Conservation (phyloP, 2,888 invertebrate genomes). For the Xestoiulus laeticollis region DNA sequence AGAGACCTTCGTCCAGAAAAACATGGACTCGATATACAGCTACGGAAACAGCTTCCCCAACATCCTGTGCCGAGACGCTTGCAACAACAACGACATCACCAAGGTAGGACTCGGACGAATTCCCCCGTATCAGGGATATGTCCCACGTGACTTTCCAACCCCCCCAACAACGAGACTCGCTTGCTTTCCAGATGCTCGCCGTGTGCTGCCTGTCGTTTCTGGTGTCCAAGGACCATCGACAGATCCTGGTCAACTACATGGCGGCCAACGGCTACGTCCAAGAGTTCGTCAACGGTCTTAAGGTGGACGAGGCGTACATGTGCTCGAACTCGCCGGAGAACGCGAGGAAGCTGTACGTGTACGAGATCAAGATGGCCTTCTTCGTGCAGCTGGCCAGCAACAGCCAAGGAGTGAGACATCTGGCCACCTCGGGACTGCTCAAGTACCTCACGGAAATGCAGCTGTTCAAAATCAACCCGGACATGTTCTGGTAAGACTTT, state of each 20-base stretch:
- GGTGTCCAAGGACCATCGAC: slow-evolving; percentile 77
- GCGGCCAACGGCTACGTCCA: slow-evolving; percentile 73
- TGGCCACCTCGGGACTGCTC: neutral
- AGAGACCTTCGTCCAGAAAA: slow-evolving; percentile 61
- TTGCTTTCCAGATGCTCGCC: slow-evolving; percentile 75
- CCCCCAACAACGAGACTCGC: neutral
- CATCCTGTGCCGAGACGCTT: slow-evolving; percentile 84
- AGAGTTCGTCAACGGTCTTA: slow-evolving; percentile 81
- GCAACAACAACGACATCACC: slow-evolving; percentile 87
- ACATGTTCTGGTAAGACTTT: neutral
- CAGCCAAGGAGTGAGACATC: neutral
- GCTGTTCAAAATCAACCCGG: neutral
- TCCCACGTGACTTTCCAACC: no score
- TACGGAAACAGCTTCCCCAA: slow-evolving; percentile 85
- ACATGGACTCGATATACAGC: slow-evolving; percentile 73
- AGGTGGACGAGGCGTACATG: slow-evolving; percentile 73
- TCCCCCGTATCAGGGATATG: no score
- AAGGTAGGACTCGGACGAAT: no score
- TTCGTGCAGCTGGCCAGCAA: slow-evolving; percentile 43
- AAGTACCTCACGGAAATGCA: slow-evolving; percentile 1
- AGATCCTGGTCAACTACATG: slow-evolving; percentile 70
- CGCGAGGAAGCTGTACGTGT: slow-evolving; percentile 81
- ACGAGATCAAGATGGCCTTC: slow-evolving; percentile 80
- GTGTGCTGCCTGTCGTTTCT: slow-evolving; percentile 82
- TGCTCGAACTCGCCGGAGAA: slow-evolving; percentile 56